phyloP scores from a whole-genome alignment of 2,113 vertebrate species.

The Corythornis vintsioides region DNA sequence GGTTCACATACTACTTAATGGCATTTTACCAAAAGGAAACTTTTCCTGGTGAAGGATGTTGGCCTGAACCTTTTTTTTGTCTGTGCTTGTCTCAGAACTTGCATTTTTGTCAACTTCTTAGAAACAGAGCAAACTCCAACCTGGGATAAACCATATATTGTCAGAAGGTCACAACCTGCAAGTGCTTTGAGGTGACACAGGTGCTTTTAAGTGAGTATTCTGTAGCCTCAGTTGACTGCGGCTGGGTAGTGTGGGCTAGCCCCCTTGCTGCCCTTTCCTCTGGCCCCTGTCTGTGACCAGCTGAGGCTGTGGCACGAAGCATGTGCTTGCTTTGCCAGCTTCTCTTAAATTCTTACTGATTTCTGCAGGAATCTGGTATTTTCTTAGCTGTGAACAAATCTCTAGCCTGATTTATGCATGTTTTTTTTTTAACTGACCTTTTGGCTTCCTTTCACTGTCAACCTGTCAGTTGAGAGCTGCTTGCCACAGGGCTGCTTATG shows the following conservation, averaged over 20 bases:
- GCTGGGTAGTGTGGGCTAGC: neutral
- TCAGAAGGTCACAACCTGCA: neutral
- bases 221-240: rapidly evolving
- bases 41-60: neutral
- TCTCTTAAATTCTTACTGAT: neutral
- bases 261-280: neutral
- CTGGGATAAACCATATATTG: neutral
- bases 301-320: neutral
- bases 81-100: neutral
- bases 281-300: neutral
- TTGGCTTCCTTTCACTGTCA: neutral
- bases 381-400: neutral
- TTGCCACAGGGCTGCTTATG: neutral
- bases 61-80: neutral
- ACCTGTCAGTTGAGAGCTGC: neutral
- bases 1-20: neutral
- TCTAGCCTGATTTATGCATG: neutral
- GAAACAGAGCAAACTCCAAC: neutral
- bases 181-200: neutral
- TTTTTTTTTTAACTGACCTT: neutral
- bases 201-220: neutral
- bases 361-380: neutral
- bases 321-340: neutral
- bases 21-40: neutral
- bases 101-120: neutral